Evolutionary conservation across 2,888 invertebrate species (phyloP).

Genomic region (Esperia sulphurella): DNA sequence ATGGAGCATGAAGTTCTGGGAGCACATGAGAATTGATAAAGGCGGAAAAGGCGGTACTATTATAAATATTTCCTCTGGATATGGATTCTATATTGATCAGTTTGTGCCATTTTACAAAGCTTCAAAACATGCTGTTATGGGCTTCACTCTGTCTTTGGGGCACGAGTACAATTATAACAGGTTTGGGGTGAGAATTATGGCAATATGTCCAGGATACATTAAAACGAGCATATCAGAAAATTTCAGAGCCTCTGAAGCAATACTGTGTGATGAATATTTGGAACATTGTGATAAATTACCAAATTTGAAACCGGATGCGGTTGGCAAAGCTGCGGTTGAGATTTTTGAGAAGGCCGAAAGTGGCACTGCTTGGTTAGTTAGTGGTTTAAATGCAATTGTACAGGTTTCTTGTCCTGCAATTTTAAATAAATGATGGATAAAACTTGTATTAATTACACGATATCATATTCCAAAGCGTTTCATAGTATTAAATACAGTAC

Average conservation of each 20-base stretch:
- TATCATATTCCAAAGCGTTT: too few relatives aligned
- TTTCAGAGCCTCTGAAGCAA: not conserved
- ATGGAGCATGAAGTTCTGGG: constrained; percentile 74
- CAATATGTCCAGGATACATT: constrained; percentile 70
- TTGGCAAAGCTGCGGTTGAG: constrained; percentile 18
- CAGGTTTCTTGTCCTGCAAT: too few relatives aligned
- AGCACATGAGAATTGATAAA: constrained; percentile 77
- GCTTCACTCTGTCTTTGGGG: constrained; percentile 61
- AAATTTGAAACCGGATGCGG: constrained; percentile 22
- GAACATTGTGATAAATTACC: constrained; percentile 16
- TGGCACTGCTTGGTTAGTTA: constrained; percentile 63
- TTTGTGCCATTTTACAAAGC: constrained; percentile 73
- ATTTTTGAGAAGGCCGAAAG: constrained; percentile 38
- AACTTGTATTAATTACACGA: too few relatives aligned
- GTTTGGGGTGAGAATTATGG: constrained; percentile 64
- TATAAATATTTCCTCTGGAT: constrained; percentile 81
- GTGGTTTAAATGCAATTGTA: constrained; percentile 42
- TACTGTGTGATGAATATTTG: constrained; percentile 9
- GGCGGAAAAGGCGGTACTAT: constrained; percentile 81
- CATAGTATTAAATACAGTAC: too few relatives aligned
- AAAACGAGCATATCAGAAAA: constrained; percentile 36
- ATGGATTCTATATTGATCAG: constrained; percentile 65
- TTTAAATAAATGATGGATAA: too few relatives aligned
- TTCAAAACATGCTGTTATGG: constrained; percentile 73
- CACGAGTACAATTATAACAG: constrained; percentile 49